Percentiles rank a stretch among this genome's conserved stretches.
Conservation (phyloP, 2,797 vertebrate species). For the Jordanella pulchra region DNA sequence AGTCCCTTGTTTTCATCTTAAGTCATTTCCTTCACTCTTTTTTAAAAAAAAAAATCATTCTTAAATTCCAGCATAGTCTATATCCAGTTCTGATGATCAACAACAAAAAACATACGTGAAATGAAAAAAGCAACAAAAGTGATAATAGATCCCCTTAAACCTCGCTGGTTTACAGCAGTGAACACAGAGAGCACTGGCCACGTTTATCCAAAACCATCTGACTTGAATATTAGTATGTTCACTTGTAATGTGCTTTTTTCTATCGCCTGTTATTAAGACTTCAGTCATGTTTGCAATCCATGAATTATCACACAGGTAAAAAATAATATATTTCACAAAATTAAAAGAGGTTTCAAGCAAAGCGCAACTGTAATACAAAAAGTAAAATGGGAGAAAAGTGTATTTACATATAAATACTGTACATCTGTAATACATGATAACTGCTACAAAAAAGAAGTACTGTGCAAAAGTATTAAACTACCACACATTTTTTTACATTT, state of each 20-base stretch:
- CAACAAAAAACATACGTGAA: neutral
- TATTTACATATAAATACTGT: conserved; percentile 80
- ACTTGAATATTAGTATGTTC: neutral
- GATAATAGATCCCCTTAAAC: neutral
- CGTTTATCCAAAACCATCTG: neutral
- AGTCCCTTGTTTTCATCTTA: neutral
- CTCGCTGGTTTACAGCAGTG: neutral
- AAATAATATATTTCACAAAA: conserved; percentile 18
- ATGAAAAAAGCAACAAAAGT: neutral
- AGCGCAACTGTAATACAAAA: conserved; percentile 65
- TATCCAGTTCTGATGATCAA: neutral
- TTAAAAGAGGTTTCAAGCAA: conserved; percentile 42
- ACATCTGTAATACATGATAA: conserved; percentile 61
- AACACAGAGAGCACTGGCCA: neutral
- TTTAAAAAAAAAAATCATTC: neutral
- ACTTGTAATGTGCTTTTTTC: conserved; percentile 12
- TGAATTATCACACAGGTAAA: conserved; percentile 47
- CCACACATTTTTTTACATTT: neutral
- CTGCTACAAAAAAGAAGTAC: conserved; percentile 34
- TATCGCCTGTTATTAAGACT: conserved; percentile 25
- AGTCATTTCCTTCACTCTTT: neutral
- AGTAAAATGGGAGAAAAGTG: conserved; percentile 54
- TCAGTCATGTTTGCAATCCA: conserved; percentile 56
- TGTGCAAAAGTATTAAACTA: neutral
- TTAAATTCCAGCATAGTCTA: too few relatives aligned